Evolutionary conservation across 2,797 vertebrate species (phyloP), one percentile per base, ranked within the genome.

Genomic region (Psittacula echo): DNA sequence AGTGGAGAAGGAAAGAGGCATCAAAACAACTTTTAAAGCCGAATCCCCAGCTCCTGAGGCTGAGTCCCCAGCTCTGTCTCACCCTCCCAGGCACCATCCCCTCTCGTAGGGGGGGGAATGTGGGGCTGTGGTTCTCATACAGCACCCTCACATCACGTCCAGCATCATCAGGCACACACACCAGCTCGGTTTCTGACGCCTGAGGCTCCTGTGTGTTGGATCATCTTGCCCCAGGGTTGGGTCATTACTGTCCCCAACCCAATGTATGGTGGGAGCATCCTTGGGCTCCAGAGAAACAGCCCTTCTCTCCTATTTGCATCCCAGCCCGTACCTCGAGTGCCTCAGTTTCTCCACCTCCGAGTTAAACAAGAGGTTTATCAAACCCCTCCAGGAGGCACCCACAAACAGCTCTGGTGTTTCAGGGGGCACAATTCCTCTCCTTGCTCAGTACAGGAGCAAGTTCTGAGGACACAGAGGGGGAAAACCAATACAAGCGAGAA

Each of bases 41-140:
- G 34, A 60, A 5, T 27, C 37, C 48, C 7, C 20, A 23, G 19
- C 11, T 67, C 42, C 56, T 18, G 48, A 54, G 18, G 34, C 65
- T 47, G 53, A 13, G 48, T 22, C 39, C 11, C 5, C 32, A 42
- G 4, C 45, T 79, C 51, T 45, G 58, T 8, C 15, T 39, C 68
- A 32, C 22, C 41, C 29, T 71, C 19, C 2, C 76, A 48, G 56
- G 65, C 32, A 5, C 47, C 5, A 0, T 26, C 47, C 45, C 10
- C 27, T 53, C 41, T 60, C 3, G 0, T 2, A 37, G n/a, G 10
- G 23, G 23, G 56, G 56, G 47, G 22, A 1, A 7, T 1, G 2
- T 14, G 47, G 51, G 47, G 26, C 75, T 61, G 41, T 29, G 53
- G 64, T 21, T 90, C 44, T 61, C 16, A 2, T 16, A 51, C 70